phyloP scores from a whole-genome alignment of 2,888 invertebrate genomes.

The Agrochola lychnidis region DNA sequence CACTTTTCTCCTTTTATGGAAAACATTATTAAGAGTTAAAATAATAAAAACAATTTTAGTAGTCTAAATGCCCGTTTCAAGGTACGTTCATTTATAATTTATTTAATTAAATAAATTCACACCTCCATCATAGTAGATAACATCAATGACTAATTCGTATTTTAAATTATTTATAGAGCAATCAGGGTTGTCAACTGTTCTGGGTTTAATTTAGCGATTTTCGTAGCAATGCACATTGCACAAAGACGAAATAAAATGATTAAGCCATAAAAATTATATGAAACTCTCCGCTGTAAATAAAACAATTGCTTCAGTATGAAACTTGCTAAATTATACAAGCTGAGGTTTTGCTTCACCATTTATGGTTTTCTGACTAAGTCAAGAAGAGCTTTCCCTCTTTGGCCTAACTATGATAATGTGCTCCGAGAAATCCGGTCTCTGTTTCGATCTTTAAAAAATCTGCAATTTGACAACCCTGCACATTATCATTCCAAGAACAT shows the following conservation, averaged over 20 bases:
- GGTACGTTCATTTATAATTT: not conserved
- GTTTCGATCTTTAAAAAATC: not conserved
- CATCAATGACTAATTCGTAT: conserved; percentile 13
- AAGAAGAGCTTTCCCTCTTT: too few relatives aligned
- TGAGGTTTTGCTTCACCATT: not conserved
- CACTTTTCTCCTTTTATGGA: conserved; percentile 20
- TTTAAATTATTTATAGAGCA: not conserved
- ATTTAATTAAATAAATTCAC: conserved; percentile 28
- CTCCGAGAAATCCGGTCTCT: not conserved
- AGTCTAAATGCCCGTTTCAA: not conserved
- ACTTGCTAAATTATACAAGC: not conserved
- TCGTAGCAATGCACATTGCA: not conserved
- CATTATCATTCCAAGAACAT: not conserved
- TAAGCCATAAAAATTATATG: not conserved
- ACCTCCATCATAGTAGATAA: conserved; percentile 11
- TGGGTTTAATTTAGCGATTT: not conserved
- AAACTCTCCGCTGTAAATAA: not conserved
- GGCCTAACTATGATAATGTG: not conserved
- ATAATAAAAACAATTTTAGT: not conserved
- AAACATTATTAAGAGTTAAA: not conserved
- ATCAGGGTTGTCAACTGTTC: not conserved
- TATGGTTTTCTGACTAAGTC: not conserved
- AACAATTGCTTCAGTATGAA: not conserved
- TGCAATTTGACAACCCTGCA: not conserved
- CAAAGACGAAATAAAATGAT: not conserved